Evolutionary conservation across 2,797 vertebrate genomes (phyloP).

Genomic region (Phaenicophaeus curvirostris): DNA sequence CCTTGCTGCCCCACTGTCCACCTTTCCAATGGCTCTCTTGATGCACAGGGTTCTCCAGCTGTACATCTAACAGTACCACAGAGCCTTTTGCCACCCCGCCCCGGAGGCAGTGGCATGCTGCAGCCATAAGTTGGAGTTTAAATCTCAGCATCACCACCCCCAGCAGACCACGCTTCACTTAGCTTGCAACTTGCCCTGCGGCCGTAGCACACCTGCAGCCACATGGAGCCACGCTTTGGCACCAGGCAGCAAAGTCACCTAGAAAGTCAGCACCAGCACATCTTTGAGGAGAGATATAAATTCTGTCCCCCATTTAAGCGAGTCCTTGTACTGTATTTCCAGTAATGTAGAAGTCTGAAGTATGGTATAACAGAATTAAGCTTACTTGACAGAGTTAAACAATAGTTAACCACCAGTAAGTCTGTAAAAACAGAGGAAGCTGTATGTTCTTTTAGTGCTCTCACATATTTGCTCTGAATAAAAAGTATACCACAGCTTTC

Average conservation of each 20-base stretch:
- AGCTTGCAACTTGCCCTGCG: background rate
- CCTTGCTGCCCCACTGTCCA: background rate
- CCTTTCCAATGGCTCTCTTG: background rate
- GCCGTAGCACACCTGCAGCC: background rate
- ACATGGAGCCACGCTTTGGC: background rate
- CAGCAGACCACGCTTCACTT: background rate
- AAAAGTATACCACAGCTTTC: background rate
- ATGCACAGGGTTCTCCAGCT: background rate
- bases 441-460: background rate
- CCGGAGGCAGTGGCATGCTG: background rate
- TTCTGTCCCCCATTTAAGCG: background rate
- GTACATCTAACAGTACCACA: no score
- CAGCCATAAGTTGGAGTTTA: background rate
- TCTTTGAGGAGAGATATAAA: background rate
- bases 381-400: background rate
- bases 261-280: background rate
- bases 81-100: background rate
- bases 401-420: background rate
- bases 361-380: background rate
- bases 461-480: background rate
- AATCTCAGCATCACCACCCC: background rate
- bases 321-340: background rate
- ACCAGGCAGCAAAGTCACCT: background rate
- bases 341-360: background rate
- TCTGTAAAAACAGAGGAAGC: background rate